Evolutionary conservation across 2,888 invertebrate species (phyloP), one percentile per base, ranked within the genome.

Genomic region (Lymantria dispar): DNA sequence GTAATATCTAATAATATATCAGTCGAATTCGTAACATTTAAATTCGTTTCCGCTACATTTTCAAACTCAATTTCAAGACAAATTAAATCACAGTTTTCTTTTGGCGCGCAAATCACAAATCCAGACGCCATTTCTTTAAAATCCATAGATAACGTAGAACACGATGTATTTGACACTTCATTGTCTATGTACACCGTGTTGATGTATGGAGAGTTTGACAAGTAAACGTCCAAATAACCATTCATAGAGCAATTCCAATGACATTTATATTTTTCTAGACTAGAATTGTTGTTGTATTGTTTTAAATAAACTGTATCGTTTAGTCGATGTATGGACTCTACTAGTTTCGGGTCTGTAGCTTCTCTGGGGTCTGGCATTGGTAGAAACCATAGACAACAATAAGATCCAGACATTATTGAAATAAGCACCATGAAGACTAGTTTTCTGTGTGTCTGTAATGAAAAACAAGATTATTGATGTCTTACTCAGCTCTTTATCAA

Each of bases 381-480:
- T 0, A 96, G 83, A 64, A 96, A 94, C 80, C 94, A 94, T 55
- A 96, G 92, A 13, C 93, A 85, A n/a, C 94, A 93, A 72, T 93
- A 96, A 0, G 94, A 94, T 0, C 93, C 70, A 0, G 94, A 93
- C 92, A 96, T 96, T 0, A 91, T 59, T 0, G 91, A 60, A 43
- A 96, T 93, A 0, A 96, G 80, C 0, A 89, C 62, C 78, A 96
- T 92, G 71, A 96, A 96, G 47, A 96, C 94, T 0, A 92, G 70
- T 78, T 96, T 96, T 59, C 96, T 92, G 67, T 92, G 92, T 7
- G 83, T 78, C 89, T 92, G 82, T 30, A 85, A 85, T 48, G 29
- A 55, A 3, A 49, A 55, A 22, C 5, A 22, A 5, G 22, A 22
- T 22, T 54, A 43, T 38, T 43, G 44, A 22, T 29, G 29, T 43